Conservation (phyloP, 37 sponge, comb jelly and placozoan species). For the Mnemiopsis leidyi region DNA sequence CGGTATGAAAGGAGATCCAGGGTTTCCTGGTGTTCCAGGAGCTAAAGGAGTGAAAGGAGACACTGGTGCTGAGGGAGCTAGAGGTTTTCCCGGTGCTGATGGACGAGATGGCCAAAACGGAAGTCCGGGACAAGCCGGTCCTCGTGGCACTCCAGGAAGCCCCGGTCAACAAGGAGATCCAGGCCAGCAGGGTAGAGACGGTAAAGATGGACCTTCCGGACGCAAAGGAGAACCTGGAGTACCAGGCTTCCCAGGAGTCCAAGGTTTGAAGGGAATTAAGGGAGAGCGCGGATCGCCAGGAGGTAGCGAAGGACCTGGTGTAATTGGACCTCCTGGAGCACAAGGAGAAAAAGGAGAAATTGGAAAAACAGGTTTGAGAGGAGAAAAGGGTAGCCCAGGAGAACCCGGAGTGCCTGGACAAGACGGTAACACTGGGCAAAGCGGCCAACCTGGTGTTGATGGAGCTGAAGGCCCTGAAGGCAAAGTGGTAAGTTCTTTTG, state of each 20-base stretch:
- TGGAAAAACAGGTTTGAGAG: background rate
- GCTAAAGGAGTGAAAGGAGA: slow-evolving; percentile 52
- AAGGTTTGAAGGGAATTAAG: background rate
- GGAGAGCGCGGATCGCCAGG: slow-evolving; percentile 24
- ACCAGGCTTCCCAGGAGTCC: background rate
- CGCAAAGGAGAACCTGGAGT: background rate
- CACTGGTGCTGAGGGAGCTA: background rate
- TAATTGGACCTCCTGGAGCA: background rate
- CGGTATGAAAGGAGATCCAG: slow-evolving; percentile 6
- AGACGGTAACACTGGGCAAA: background rate
- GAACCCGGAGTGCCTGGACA: background rate
- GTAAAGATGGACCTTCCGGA: background rate
- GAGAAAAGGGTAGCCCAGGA: slow-evolving; percentile 49
- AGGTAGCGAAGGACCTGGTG: background rate
- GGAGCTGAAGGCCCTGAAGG: slow-evolving; percentile 49
- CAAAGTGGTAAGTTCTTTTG: background rate
- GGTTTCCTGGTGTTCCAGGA: background rate
- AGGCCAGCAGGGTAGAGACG: background rate
- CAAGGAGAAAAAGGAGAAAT: background rate
- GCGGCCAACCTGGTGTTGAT: background rate
- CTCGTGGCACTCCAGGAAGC: background rate
- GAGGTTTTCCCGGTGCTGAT: slow-evolving; percentile 25
- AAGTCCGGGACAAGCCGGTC: background rate
- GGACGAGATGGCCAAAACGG: slow-evolving; percentile 19
- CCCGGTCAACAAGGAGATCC: background rate